phyloP scores from a whole-genome alignment of 2,113 vertebrate genomes.

The Cryptoleucopteryx plumbea region DNA sequence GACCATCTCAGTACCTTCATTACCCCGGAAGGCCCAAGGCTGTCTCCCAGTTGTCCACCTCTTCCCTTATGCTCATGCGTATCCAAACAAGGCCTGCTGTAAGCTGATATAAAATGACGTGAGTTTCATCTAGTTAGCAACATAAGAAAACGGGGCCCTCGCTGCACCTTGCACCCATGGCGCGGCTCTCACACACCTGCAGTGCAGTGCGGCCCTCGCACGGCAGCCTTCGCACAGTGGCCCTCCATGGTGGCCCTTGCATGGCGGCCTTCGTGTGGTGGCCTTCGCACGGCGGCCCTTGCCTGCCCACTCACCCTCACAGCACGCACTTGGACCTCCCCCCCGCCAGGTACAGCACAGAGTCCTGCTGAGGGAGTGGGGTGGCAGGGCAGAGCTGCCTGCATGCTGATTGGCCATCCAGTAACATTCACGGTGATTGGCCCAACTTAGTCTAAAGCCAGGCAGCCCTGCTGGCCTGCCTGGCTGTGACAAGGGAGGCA shows the following conservation, averaged over 20 bases:
- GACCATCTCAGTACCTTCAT: accelerated
- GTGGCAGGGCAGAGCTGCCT: no score
- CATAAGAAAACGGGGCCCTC: accelerated
- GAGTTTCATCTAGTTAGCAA: accelerated
- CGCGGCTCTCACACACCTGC: accelerated
- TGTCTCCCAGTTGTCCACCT: accelerated
- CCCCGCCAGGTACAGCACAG: accelerated
- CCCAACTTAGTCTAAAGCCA: accelerated
- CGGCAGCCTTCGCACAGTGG: no score
- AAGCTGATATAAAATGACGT: accelerated
- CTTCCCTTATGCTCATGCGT: accelerated
- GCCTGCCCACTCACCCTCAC: accelerated
- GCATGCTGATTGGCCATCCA: not conserved
- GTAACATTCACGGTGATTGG: not conserved
- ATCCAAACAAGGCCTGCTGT: not conserved
- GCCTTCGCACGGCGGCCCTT: no score
- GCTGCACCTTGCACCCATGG: accelerated
- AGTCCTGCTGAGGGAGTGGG: not conserved
- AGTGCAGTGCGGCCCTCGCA: not conserved
- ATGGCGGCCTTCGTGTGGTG: accelerated
- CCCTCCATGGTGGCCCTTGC: no score
- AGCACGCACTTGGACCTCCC: accelerated
- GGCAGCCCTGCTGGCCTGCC: accelerated
- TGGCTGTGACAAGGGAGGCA: accelerated
- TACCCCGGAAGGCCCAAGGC: not conserved